Evolutionary conservation across 2,113 vertebrate genomes (phyloP), one percentile per base, ranked within the genome.

Genomic region (Setophaga kirtlandii): DNA sequence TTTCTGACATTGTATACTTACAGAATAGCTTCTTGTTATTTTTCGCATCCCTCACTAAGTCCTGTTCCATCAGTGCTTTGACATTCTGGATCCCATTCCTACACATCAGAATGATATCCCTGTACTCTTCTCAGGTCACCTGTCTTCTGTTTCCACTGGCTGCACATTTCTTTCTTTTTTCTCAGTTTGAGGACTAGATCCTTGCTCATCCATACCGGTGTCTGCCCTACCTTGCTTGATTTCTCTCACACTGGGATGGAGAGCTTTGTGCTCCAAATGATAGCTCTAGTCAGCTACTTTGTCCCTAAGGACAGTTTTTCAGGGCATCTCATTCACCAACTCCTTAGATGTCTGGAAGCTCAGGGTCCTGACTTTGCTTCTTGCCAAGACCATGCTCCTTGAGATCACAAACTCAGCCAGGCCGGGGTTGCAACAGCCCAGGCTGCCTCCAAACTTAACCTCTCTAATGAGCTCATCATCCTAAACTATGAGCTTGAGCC

Each of bases 391-490:
- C 17, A 28, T 21, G 4, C 24, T 35, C 47, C 39, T 35, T 69
- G 24, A 62, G 17, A 62, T 47, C 53, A 75, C n/a, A 76, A 86
- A 44, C 18, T 50, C 53, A 77, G 25, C 21, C 63, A 47, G 47
- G 47, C 24, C 0, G 0, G n/a, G 13, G 20, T 10, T 4, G 2
- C 9, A 35, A 75, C 55, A 83, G 62, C 17, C 14, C 47, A 76
- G n/a, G 15, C 47, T 55, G n/a, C 55, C 41, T 69, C n/a, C 70
- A 76, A 46, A 62, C n/a, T 68, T 27, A 75, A 76, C n/a, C 53
- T 22, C 39, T 47, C 39, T 18, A 62, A 62, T 41, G 55, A 83
- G 21, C 16, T 89, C 62, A 41, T 27, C 28, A 68, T 53, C 46
- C 39, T 46, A 68, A 68, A 46, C 13, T 17, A 68, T 15, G 24